Evolutionary conservation across 2,888 invertebrate genomes (phyloP), one percentile per base, ranked within the genome.

Genomic region (Hanleya hanleyi): DNA sequence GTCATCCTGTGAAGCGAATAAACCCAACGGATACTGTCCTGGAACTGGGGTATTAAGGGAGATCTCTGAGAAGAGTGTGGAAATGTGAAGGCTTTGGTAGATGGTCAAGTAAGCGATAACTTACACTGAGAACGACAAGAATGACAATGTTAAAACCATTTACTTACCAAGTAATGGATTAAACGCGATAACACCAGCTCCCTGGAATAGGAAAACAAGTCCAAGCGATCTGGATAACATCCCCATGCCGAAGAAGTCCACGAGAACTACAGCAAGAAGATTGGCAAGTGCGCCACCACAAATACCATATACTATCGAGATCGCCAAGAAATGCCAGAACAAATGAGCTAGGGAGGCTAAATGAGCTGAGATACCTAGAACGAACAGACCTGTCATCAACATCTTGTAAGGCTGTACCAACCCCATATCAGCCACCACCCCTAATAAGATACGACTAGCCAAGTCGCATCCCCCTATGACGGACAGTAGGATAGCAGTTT

Each of bases 401-500:
- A 57, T 57, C 29, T 26, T 57, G 32, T 57, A 57, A 4, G 26
- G 22, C 2, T 18, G 26, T 29, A 57, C 26, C 29, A 57, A 26
- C 12, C 29, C 29, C 2, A 3, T 22, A 57, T 57, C 57, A 22
- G 26, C 57, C 4, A 57, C 26, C 15, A 57, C 12, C 29, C 57
- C 57, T 22, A 57, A 29, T 4, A 57, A 32, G 29, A 57, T 57
- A 29, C 57, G 1, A 15, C 57, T 32, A 4, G 32, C 57, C 15
- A 57, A 26, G 32, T 57, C 78, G 32, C 65, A 67, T n/a, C 73
- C 76, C 33, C 77, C 75, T 7, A 75, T 49, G 38, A 75, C 47
- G 9, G 77, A 73, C 57, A 78, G 38, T 38, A 78, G 49, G n/a
- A 77, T 36, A 22, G 75, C 75, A 12, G 64, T 71, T 50, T 77